Evolutionary conservation across 35 echinoderm and acorn worm genomes (phyloP).

Genomic region (Ophiothrix spiculata): DNA sequence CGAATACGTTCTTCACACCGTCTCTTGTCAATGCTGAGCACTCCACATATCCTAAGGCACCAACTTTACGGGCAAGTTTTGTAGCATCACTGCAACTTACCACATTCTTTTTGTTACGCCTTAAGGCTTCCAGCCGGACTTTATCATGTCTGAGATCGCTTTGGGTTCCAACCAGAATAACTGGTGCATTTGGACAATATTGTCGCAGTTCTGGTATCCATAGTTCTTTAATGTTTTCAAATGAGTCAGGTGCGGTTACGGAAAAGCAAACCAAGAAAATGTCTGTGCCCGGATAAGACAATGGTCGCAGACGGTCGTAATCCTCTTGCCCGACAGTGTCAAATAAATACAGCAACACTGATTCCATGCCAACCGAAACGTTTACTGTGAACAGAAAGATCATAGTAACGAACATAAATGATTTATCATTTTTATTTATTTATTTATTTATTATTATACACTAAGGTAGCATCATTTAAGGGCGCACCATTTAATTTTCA

Average conservation of each 20-base stretch:
- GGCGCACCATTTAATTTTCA: too few species aligned
- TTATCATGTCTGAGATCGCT: constrained; percentile 47
- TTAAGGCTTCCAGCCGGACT: constrained; percentile 1
- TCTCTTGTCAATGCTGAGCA: constrained; percentile 65
- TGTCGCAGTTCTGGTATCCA: constrained; percentile 50
- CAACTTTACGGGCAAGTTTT: constrained; percentile 27
- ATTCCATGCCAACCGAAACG: constrained; percentile 64
- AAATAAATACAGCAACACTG: constrained; percentile 73
- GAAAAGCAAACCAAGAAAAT: constrained; percentile 52
- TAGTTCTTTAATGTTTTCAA: constrained; percentile 28
- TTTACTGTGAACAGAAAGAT: constrained; percentile 29
- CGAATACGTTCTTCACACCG: constrained; percentile 59
- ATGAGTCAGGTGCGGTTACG: constrained; percentile 25
- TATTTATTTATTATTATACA: too few species aligned
- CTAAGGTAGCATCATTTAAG: too few species aligned
- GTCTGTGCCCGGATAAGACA: constrained; percentile 54
- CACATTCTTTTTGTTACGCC: neutral
- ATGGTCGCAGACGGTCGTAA: constrained; percentile 51
- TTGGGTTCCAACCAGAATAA: constrained; percentile 51
- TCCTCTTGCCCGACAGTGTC: constrained; percentile 82
- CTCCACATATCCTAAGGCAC: constrained; percentile 56
- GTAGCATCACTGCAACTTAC: constrained; percentile 15
- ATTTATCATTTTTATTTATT: too few species aligned
- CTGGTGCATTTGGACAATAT: constrained; percentile 39
- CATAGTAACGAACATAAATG: too few species aligned